Evolutionary conservation across 2,888 invertebrate species (phyloP), one percentile per base, ranked within the genome.

Genomic region (Metopia argyrocephala): DNA sequence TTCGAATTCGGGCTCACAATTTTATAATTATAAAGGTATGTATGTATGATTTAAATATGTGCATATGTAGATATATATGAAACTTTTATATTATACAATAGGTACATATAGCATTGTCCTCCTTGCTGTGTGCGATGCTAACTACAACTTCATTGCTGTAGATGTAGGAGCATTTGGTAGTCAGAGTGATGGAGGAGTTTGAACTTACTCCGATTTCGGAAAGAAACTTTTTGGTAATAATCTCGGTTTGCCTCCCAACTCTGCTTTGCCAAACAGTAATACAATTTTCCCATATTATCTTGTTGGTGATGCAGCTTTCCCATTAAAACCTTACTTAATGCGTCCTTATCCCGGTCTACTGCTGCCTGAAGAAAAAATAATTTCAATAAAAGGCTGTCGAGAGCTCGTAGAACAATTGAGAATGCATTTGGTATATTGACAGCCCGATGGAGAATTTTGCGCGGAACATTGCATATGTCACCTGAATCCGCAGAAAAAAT

Each of bases 21-120:
- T 64, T 61, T 76, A 78, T 56, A 76, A 78, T 21, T 78, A 78
- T 50, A 82, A 80, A 59, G 75, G 82, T 25, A 73, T 46, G 23
- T 75, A n/a, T n/a, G n/a, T 6, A 31, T 2, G 9, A 9, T 6
- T 7, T 28, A 28, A 28, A 7, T 28, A 28, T 28, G 28, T 7
- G 28, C n/a, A 28, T 9, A 28, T 28, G 6, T 28, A 7, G 28
- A 7, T 7, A 28, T 28, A 5, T 28, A 28, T 7, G 5, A 28
- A 28, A 28, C 2, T 9, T 9, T 12, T 31, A 9, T 6, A 66
- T 50, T 64, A 20, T 25, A 52, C 28, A 52, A 52, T 5, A 50
- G 52, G 18, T 21, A 52, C 52, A 52, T 65, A 31, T 65, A 65
- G 65, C 18, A 46, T 64, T 15, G 15, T 64, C 20, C 23, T 59